Evolutionary conservation across 2,888 invertebrate species (phyloP).

Genomic region (Folsomia manolachei): DNA sequence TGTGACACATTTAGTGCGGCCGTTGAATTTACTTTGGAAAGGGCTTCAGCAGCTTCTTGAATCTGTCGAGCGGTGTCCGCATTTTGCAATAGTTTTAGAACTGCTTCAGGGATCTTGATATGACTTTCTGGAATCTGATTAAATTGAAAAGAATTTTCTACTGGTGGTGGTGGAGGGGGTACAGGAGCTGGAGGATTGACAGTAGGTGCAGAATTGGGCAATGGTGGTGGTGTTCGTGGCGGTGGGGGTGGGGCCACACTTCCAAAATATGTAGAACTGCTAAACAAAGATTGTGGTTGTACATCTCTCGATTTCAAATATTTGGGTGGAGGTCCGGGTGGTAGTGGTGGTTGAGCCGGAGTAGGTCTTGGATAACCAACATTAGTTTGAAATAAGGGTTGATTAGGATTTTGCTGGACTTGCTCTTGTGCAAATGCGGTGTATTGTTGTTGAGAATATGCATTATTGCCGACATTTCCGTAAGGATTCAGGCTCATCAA

Average conservation of each 20-base stretch:
- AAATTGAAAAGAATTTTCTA: background rate
- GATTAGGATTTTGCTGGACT: constrained; percentile 12
- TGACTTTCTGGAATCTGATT: constrained; percentile 18
- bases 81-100: constrained; percentile 12
- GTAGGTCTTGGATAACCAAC: constrained; percentile 15
- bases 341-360: constrained; percentile 28
- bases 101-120: background rate
- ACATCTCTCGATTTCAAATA: constrained; percentile 12
- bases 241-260: background rate
- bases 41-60: constrained; percentile 1
- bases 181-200: background rate
- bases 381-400: constrained; percentile 2
- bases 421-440: background rate
- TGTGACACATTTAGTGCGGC: constrained; percentile 30
- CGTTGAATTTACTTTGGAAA: background rate
- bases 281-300: constrained; percentile 6
- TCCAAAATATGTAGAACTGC: background rate
- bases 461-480: background rate
- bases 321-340: constrained; percentile 35
- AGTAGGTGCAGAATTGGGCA: constrained; percentile 3
- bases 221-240: constrained; percentile 24
- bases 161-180: constrained; percentile 11
- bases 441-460: constrained; percentile 9
- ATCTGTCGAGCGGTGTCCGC: constrained; percentile 3
- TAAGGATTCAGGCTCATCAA: background rate